Conservation (phyloP, 2,113 vertebrate species). For the Microcebus tavaratra region DNA sequence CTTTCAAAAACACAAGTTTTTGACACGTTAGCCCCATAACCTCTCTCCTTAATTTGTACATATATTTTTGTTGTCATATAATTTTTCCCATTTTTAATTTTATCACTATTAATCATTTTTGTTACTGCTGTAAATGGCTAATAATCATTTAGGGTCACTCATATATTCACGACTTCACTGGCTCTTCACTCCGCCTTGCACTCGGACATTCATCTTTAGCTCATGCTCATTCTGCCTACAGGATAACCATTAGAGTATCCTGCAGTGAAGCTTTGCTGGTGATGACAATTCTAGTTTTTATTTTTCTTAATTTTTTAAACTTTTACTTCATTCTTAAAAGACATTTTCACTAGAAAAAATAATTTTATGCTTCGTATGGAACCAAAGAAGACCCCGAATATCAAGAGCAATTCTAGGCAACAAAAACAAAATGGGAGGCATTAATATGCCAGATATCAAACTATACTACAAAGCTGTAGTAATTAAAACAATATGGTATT, state of each 20-base stretch:
- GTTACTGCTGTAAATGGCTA: background rate
- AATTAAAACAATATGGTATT: too few relatives aligned
- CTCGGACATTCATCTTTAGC: background rate
- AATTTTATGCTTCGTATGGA: too few relatives aligned
- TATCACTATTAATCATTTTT: background rate
- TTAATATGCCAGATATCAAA: too few relatives aligned
- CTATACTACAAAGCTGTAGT: too few relatives aligned
- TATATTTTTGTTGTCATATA: background rate
- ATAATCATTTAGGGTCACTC: background rate
- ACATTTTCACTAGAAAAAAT: background rate
- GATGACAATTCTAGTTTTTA: background rate
- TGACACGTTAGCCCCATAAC: background rate
- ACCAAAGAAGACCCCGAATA: too few relatives aligned
- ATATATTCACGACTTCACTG: background rate
- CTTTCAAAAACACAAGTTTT: background rate
- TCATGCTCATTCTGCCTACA: background rate
- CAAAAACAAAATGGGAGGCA: too few relatives aligned
- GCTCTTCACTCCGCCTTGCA: background rate
- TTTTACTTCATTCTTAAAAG: background rate
- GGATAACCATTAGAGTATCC: background rate
- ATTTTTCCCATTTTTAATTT: background rate
- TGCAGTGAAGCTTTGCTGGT: background rate
- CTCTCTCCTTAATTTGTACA: background rate
- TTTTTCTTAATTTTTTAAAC: background rate
- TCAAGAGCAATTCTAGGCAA: too few relatives aligned